Percentiles rank a stretch among this genome's conserved stretches.
These are phyloP conservation scores for Nephrotoma flavescens DNA, from an alignment of 2,888 invertebrate species.

Conservation along the genomic window DNA sequence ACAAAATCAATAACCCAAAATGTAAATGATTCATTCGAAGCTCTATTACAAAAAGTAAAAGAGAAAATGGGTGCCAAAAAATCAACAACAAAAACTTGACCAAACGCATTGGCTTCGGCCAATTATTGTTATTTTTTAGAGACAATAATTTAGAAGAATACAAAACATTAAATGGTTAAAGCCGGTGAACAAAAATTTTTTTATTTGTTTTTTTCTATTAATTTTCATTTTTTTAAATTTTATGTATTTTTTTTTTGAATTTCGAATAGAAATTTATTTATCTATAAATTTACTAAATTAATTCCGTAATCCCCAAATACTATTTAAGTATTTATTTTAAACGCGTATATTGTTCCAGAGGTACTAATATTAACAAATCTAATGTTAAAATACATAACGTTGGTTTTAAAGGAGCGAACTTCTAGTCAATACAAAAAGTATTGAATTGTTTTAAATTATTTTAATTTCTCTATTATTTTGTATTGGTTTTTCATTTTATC, in stretches of 20 bases:
- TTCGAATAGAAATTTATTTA: not conserved
- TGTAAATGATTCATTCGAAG: constrained; percentile 26
- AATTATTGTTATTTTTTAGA: constrained; percentile 1
- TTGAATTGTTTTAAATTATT: not conserved
- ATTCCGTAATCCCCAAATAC: not conserved
- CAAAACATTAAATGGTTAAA: not conserved
- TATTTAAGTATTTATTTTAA: not conserved
- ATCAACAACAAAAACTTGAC: constrained; percentile 12
- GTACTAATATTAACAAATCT: not conserved
- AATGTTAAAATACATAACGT: not conserved
- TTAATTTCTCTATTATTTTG: not conserved
- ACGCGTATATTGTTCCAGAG: not conserved
- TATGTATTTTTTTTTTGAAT: not conserved
- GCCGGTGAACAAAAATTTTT: not conserved
- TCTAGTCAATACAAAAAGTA: not conserved
- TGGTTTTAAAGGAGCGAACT: not conserved
- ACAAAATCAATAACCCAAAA: not conserved
- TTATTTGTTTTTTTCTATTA: not conserved
- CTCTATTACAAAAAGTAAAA: constrained; percentile 26
- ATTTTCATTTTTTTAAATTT: not conserved
- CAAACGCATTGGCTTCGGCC: constrained; percentile 5
- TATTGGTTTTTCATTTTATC: not conserved
- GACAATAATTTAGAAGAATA: not conserved
- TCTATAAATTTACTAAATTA: not conserved
- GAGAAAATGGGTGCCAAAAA: constrained; percentile 26